Evolutionary conservation across 2,113 vertebrate species (phyloP).

Genomic region (Recurvirostra avosetta): DNA sequence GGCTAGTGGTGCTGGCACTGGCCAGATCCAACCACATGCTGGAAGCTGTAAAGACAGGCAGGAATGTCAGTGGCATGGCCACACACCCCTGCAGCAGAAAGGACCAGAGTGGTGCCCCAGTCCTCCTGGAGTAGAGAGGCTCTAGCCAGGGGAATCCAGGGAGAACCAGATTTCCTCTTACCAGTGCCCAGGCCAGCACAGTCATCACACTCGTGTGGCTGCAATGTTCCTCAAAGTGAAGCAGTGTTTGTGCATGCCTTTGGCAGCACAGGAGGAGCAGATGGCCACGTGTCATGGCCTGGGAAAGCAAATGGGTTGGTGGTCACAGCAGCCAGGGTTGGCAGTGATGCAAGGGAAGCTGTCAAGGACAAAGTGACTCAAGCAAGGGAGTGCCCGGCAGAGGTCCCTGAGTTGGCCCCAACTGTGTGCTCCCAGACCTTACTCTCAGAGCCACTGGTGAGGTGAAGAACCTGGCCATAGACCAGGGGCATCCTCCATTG

Average conservation of each 20-base stretch:
- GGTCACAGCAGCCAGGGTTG: background rate
- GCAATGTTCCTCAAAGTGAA: background rate
- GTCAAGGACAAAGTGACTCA: background rate
- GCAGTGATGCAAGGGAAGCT: background rate
- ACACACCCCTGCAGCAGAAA: background rate
- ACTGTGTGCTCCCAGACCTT: background rate
- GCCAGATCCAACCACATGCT: background rate
- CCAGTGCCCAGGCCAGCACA: fast-evolving
- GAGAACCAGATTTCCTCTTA: background rate
- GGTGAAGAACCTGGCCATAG: background rate
- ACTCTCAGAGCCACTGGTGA: background rate
- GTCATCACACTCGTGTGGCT: background rate
- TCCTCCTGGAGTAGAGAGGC: fast-evolving
- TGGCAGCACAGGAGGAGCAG: background rate
- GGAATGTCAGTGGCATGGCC: background rate
- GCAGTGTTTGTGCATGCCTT: background rate
- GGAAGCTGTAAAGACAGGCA: background rate
- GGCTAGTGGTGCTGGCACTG: background rate
- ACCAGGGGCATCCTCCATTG: background rate
- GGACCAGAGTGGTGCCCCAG: background rate
- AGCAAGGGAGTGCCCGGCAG: background rate
- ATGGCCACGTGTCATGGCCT: background rate
- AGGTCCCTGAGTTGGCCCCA: background rate
- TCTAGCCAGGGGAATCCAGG: background rate
- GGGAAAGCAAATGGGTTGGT: background rate